Base-by-base conservation (phyloP, 2,888 invertebrate species). In the Auanema freiburgensis region DNA sequence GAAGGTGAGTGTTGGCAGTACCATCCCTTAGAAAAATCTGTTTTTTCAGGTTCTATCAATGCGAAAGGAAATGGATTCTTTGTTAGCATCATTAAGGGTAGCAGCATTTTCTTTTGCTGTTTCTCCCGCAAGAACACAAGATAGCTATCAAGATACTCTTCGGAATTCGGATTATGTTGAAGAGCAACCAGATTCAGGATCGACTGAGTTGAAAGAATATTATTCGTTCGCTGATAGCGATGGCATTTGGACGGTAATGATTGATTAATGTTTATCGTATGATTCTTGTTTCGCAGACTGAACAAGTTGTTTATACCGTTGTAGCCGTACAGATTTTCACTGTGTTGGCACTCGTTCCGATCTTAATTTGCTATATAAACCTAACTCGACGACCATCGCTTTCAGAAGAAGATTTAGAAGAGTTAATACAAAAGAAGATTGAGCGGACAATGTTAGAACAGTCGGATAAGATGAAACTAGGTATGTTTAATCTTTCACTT, bases 21-120 rank as follows among this genome's bases (percentile, higher is more conserved):
- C 43, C 11, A 11, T 12, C n/a, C 43, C 43, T 12, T 11, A 12
- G 43, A 43, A 11, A 12, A 12, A 43, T 43, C 21, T 12, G 2
- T 14, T 14, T 16, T 52, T 52, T 16, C 42, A 60, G 60, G 12
- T 60, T 6, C 14, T 44, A 14, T 14, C 40, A 10, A 57, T 62
- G 56, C 49, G 57, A 8, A 41, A 62, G 25, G 62, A 62, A 43
- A 62, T 62, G 62, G 62, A 62, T 12, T 24, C 62, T 12, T 49
- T 62, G 23, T 53, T 62, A 1, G 40, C 51, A 42, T 49, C 62
- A 16, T 49, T 62, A n/a, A 33, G 62, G 16, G 40, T 25, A 24
- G 23, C 57, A 21, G 62, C 62, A 1, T 57, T 50, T 6, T 49
- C 56, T 12, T 21, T 49, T 40, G 33, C 24, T 33, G 25, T 60